Conservation (phyloP, 2,113 vertebrate genomes). For the Noturus placidus region DNA sequence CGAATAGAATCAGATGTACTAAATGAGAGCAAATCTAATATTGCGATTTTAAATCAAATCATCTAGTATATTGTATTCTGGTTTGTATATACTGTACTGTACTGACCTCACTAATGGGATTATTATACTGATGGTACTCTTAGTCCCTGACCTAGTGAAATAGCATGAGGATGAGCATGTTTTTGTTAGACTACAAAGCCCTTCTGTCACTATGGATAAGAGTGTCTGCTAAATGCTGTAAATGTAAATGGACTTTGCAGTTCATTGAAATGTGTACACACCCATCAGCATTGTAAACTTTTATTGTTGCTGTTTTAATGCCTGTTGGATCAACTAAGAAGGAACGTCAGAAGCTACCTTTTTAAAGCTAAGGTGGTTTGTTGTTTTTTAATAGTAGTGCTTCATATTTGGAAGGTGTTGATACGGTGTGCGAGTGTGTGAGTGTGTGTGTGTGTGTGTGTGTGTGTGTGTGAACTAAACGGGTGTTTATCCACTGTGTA, state of each 20-base stretch:
- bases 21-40: background rate
- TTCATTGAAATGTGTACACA: background rate
- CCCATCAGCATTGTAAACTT: background rate
- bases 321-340: background rate
- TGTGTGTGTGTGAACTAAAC: slow-evolving; percentile 49
- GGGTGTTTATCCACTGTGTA: slow-evolving; percentile 57
- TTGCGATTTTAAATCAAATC: background rate
- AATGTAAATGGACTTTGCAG: background rate
- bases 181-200: background rate
- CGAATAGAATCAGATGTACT: background rate
- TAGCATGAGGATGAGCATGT: background rate
- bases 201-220: too few species aligned
- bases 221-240: background rate
- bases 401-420: slow-evolving; percentile 42
- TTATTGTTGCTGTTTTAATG: background rate
- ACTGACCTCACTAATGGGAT: background rate
- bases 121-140: background rate
- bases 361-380: background rate
- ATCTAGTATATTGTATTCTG: background rate
- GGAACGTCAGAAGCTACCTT: background rate
- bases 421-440: too few species aligned
- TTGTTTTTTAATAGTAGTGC: background rate
- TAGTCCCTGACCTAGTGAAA: background rate
- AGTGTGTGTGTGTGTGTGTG: too few species aligned
- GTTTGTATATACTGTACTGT: background rate